Percentiles rank a stretch among this genome's conserved stretches.
phyloP scores from a whole-genome alignment of 1,140 invertebrate genomes.

The Batillaria attramentaria region DNA sequence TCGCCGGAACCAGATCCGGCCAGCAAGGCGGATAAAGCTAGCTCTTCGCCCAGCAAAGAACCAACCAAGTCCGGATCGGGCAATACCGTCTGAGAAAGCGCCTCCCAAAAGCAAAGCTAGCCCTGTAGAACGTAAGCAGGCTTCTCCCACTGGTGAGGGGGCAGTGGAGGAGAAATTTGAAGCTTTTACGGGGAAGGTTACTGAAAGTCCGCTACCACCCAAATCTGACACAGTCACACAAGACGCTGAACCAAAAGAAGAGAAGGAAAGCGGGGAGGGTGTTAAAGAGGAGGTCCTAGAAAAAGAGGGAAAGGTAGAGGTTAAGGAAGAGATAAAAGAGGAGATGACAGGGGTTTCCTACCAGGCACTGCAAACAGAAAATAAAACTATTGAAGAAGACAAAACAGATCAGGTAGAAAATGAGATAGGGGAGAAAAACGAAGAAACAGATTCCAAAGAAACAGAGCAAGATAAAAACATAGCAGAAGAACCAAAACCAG shows the following conservation, averaged over 20 bases:
- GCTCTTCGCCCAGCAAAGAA: neutral
- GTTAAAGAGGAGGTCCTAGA: no score
- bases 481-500: neutral
- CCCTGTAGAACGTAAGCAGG: neutral
- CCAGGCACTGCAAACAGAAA: no score
- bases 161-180: neutral
- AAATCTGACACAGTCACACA: no score
- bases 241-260: no score
- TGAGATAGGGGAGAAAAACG: neutral
- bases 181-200: neutral
- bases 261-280: no score
- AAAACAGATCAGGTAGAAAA: neutral
- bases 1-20: neutral
- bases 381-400: neutral
- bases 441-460: no score
- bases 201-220: no score
- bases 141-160: neutral
- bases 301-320: neutral
- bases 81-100: neutral
- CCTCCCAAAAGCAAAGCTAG: neutral
- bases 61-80: neutral
- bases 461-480: neutral
- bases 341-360: no score
- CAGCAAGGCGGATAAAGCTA: neutral
- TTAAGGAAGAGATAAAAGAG: neutral